Percentiles rank a stretch among this genome's conserved stretches.
phyloP scores from a whole-genome alignment of 1,140 invertebrate species.

The Drosophila serrata region DNA sequence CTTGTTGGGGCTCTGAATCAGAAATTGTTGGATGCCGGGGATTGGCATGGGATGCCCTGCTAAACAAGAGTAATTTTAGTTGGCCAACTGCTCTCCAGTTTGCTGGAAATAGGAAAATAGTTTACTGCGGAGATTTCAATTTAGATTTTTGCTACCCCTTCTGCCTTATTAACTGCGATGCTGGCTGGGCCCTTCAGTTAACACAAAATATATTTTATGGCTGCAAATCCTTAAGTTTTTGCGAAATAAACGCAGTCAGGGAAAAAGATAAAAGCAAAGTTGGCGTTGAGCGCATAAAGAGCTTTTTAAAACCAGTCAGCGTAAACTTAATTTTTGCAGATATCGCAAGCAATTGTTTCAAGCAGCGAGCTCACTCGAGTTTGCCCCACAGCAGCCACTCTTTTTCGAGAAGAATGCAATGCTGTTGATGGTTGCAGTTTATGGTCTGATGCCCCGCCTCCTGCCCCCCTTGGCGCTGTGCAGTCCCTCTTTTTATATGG shows the following conservation, averaged over 20 bases:
- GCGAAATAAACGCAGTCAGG: slow-evolving; percentile 42
- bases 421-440: slow-evolving; percentile 71
- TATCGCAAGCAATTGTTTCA: slow-evolving; percentile 71
- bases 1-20: slow-evolving; percentile 2
- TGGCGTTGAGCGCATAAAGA: slow-evolving; percentile 36
- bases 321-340: slow-evolving; percentile 78
- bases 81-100: slow-evolving; percentile 22
- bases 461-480: neutral
- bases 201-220: slow-evolving; percentile 61
- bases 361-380: slow-evolving; percentile 35
- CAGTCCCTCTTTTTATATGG: slow-evolving; percentile 28
- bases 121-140: slow-evolving; percentile 47
- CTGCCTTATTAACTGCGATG: slow-evolving; percentile 29
- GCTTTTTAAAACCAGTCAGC: slow-evolving; percentile 74
- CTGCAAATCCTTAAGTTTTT: slow-evolving; percentile 41
- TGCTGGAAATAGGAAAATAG: slow-evolving; percentile 26
- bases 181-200: slow-evolving; percentile 34
- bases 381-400: slow-evolving; percentile 42
- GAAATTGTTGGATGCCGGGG: neutral
- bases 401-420: slow-evolving; percentile 50
- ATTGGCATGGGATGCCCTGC: neutral
- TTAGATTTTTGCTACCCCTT: slow-evolving; percentile 33
- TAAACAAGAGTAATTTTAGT: slow-evolving; percentile 42
- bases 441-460: slow-evolving; percentile 61
- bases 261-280: slow-evolving; percentile 31